Evolutionary conservation across 2,888 invertebrate genomes (phyloP).

Genomic region (Chymomyza procnemis): DNA sequence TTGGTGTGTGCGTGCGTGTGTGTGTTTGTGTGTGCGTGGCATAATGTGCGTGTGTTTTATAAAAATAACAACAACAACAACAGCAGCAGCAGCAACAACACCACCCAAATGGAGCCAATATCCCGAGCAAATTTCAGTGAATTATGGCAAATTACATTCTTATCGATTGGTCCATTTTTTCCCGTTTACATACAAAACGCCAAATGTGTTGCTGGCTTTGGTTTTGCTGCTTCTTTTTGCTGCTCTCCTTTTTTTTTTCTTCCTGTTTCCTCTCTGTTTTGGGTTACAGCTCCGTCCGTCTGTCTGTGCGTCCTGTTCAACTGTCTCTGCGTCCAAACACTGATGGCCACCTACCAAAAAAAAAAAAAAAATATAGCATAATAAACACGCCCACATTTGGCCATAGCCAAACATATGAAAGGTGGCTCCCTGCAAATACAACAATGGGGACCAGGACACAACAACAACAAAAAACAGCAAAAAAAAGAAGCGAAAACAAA

Average conservation of each 20-base stretch:
- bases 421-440: conserved; percentile 41
- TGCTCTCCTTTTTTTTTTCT: too few relatives aligned
- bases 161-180: conserved; percentile 69
- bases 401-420: conserved; percentile 48
- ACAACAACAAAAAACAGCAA: not conserved
- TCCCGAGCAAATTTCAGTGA: conserved; percentile 69
- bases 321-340: not conserved
- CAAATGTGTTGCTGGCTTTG: not conserved
- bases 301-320: not conserved
- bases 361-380: conserved; percentile 21
- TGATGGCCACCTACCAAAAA: not conserved
- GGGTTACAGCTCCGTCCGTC: not conserved
- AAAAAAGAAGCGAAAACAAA: not conserved
- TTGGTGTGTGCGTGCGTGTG: not conserved
- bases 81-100: not conserved
- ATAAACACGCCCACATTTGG: conserved; percentile 44
- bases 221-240: too few relatives aligned
- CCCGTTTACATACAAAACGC: not conserved
- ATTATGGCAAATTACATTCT: conserved; percentile 76
- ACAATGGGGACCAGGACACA: not conserved
- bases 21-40: not conserved
- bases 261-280: not conserved
- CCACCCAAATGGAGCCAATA: conserved; percentile 49
- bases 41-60: not conserved
- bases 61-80: not conserved